These are phyloP conservation scores for Apamea epomidion DNA, from an alignment of 2,888 invertebrate genomes.

Conservation along the genomic window DNA sequence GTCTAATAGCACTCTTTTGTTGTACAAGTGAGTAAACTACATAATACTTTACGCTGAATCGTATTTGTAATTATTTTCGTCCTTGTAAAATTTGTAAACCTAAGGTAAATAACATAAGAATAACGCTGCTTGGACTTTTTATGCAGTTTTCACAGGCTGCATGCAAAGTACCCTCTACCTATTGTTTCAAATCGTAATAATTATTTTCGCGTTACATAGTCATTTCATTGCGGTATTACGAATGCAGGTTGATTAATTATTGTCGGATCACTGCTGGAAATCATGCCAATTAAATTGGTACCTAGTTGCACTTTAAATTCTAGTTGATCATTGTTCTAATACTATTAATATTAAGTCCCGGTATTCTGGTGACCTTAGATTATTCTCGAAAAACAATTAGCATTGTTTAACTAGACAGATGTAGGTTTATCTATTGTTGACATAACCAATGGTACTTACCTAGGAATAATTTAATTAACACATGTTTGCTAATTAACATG, in stretches of 20 bases:
- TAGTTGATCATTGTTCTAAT: constrained; percentile 25
- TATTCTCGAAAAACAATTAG: constrained; percentile 39
- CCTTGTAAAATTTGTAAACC: constrained; percentile 67
- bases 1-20: constrained; percentile 83
- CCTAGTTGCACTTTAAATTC: not conserved
- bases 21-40: constrained; percentile 81
- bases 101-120: not conserved
- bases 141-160: constrained; percentile 13
- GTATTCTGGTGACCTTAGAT: constrained; percentile 32
- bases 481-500: constrained; percentile 20
- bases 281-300: constrained; percentile 11
- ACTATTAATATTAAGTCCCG: not conserved
- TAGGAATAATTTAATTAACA: constrained; percentile 29
- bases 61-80: constrained; percentile 66
- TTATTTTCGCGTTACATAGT: constrained; percentile 31
- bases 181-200: constrained; percentile 43
- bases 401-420: not conserved
- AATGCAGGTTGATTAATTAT: constrained; percentile 38
- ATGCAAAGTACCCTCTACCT: constrained; percentile 56
- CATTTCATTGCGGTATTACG: constrained; percentile 54
- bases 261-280: constrained; percentile 30
- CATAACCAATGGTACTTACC: not conserved
- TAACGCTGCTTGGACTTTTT: not conserved
- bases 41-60: constrained; percentile 49
- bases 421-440: constrained; percentile 18